These are phyloP conservation scores for Pao palembangensis DNA, from an alignment of 2,113 vertebrate species.

Conservation along the genomic window DNA sequence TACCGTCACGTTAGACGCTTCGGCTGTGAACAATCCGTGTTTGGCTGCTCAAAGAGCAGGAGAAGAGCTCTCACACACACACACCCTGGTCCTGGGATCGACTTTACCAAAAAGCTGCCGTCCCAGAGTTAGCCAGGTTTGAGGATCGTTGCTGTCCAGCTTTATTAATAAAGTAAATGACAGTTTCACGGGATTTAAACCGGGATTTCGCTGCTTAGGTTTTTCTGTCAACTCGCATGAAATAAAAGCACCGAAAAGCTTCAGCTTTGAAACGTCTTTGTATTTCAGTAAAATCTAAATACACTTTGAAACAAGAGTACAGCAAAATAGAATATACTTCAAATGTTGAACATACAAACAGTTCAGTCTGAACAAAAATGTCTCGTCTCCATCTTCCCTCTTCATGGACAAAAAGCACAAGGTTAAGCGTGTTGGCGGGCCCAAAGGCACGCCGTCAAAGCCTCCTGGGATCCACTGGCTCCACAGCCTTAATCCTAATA, in stretches of 20 bases:
- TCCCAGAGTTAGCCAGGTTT: no score
- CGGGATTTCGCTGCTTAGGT: not conserved
- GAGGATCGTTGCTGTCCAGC: no score
- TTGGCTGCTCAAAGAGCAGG: no score
- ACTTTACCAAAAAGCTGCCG: no score
- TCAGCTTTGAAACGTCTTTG: conserved; percentile 45
- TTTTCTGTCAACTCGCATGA: not conserved
- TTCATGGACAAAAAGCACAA: conserved; percentile 49
- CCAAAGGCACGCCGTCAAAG: conserved; percentile 9
- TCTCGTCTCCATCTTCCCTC: conserved; percentile 70
- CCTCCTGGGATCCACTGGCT: conserved; percentile 29
- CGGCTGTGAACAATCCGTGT: no score
- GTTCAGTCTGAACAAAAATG: conserved; percentile 93
- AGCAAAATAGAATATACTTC: conserved; percentile 99
- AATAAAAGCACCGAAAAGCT: not conserved
- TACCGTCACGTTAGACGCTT: no score
- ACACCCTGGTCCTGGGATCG: no score
- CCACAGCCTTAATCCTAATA: not conserved
- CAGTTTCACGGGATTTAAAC: not conserved
- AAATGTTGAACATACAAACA: conserved; percentile 99
- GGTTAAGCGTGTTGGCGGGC: not conserved
- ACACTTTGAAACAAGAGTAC: conserved; percentile 99
- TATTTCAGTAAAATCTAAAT: conserved; percentile 91
- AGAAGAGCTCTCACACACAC: no score
- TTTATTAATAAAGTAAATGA: no score